phyloP scores from a whole-genome alignment of 2,888 invertebrate species.

The Lasioglossum morio region DNA sequence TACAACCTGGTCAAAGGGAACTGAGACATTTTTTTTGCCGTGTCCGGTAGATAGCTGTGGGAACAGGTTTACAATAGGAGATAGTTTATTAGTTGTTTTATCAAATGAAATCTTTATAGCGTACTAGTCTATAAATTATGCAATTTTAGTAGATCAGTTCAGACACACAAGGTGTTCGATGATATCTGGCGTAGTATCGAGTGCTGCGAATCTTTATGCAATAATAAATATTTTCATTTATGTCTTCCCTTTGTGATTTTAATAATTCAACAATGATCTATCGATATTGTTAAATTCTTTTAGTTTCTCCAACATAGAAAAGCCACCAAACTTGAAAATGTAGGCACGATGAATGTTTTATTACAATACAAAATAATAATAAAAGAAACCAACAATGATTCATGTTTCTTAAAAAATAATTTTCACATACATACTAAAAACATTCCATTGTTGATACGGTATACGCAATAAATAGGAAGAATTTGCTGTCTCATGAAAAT shows the following conservation, averaged over 20 bases:
- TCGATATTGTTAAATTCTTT: not conserved
- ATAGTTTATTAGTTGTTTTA: not conserved
- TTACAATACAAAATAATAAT: too few species aligned
- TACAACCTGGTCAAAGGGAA: not conserved
- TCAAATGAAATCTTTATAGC: not conserved
- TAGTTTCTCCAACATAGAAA: not conserved
- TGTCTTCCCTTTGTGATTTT: not conserved
- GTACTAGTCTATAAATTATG: not conserved
- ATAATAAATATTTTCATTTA: not conserved
- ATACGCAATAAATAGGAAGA: not conserved
- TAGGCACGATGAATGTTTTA: too few species aligned
- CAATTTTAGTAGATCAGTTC: not conserved
- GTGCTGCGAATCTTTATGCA: not conserved
- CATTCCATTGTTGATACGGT: not conserved
- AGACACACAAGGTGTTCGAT: not conserved
- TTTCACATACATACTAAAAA: not conserved
- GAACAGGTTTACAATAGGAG: not conserved
- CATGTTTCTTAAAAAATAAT: not conserved
- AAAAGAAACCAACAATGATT: not conserved
- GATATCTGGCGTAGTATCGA: not conserved
- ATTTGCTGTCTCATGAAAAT: not conserved
- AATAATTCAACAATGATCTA: too few species aligned
- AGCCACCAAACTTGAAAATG: too few species aligned
- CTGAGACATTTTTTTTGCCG: not conserved
- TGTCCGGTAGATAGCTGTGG: not conserved